A percentile compares a stretch with the other conserved stretches of the same genome.
Conservation (phyloP, 2,797 vertebrate species). For the Chelidonichthys spinosus region DNA sequence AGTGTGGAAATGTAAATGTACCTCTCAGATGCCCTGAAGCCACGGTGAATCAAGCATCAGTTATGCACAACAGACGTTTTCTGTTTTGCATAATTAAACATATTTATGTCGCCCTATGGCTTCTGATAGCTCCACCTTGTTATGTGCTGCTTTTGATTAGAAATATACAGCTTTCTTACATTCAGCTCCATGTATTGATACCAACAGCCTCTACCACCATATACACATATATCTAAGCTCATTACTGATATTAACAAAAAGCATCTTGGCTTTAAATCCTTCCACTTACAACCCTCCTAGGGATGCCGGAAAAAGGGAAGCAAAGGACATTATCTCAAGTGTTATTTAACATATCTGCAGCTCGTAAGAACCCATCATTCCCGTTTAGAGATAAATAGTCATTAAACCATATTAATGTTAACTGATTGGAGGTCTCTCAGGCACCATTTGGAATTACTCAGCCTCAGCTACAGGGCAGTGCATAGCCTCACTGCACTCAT, state of each 20-base stretch:
- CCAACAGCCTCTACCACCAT: not conserved
- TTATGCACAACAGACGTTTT: not conserved
- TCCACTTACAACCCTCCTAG: not conserved
- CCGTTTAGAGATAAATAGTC: not conserved
- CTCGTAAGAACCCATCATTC: not conserved
- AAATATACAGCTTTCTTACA: not conserved
- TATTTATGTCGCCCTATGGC: slow-evolving; percentile 9
- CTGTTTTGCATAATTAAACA: not conserved
- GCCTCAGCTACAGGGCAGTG: slow-evolving; percentile 43
- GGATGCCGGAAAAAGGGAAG: not conserved
- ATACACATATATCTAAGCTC: slow-evolving; percentile 5
- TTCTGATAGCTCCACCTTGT: not conserved
- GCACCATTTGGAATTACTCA: slow-evolving; percentile 58
- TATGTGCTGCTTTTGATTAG: not conserved
- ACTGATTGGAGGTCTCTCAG: slow-evolving; percentile 10
- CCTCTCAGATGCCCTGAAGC: slow-evolving; percentile 8
- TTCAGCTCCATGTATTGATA: not conserved
- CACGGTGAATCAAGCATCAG: not conserved
- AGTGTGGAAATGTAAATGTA: slow-evolving; percentile 18
- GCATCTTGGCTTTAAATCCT: not conserved
- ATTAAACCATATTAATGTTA: not conserved
- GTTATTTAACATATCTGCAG: not conserved
- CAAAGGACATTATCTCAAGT: not conserved
- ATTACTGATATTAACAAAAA: not conserved
- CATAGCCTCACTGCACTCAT: slow-evolving; percentile 46